phyloP scores from a whole-genome alignment of 2,888 invertebrate species.

The Eutolmus rufibarbis region DNA sequence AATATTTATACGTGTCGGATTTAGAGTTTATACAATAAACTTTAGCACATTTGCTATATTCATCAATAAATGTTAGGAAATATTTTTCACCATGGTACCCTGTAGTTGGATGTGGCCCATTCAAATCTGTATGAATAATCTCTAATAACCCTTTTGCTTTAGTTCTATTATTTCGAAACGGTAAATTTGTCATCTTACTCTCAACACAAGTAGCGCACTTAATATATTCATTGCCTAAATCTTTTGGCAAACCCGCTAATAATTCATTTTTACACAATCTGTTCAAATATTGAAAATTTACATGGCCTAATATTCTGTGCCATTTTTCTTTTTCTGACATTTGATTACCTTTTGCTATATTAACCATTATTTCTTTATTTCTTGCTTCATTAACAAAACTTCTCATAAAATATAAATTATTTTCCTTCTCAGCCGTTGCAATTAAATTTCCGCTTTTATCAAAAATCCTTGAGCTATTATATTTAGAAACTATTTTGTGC shows the following conservation, averaged over 20 bases:
- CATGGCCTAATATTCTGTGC: constrained; percentile 44
- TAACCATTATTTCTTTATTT: background rate
- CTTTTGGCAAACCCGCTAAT: constrained; percentile 37
- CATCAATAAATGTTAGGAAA: constrained; percentile 49
- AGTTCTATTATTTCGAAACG: constrained; percentile 44
- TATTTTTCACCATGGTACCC: constrained; percentile 49
- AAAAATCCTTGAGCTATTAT: background rate
- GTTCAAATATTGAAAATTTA: constrained; percentile 47
- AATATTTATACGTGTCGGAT: constrained; percentile 41
- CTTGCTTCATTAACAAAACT: background rate
- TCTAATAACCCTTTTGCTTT: constrained; percentile 37
- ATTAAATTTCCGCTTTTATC: background rate
- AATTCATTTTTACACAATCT: constrained; percentile 42
- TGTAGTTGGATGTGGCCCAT: constrained; percentile 34
- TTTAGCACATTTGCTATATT: constrained; percentile 42
- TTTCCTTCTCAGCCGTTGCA: background rate
- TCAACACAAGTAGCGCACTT: constrained; percentile 43
- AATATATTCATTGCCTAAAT: constrained; percentile 38
- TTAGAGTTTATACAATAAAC: constrained; percentile 48
- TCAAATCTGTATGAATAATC: constrained; percentile 29
- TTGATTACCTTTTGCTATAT: background rate
- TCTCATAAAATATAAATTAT: background rate
- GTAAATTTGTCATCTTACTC: constrained; percentile 46
- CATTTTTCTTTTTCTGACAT: constrained; percentile 46
- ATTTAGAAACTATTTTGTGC: background rate